Evolutionary conservation across 2,888 invertebrate genomes (phyloP), one percentile per base, ranked within the genome.

Genomic region (Timandra comae): DNA sequence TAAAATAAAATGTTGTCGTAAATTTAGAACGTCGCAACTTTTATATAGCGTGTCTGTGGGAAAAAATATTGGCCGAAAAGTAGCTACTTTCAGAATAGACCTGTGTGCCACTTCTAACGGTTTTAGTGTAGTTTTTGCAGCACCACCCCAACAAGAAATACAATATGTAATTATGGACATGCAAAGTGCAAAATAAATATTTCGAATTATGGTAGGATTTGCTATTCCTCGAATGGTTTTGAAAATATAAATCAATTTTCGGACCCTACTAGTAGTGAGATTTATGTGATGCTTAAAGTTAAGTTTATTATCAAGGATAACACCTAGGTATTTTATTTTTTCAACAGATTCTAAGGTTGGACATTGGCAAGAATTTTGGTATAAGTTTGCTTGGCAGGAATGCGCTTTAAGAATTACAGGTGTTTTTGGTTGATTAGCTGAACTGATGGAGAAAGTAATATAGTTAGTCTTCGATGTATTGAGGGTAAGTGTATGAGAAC

Each of bases 251-350:
- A 29, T 29, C 1, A 33, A 8, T 8, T 25, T 22, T n/a, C 24
- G 23, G 3, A 13, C 13, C 3, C 34, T 24, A 2, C 20, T 3
- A 5, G 12, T 12, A 3, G 23, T 2, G 1, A 21, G 8, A 2
- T 30, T 13, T n/a, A 40, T 33, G n/a, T 40, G 40, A 1, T 19
- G 16, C 2, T 13, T 5, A 26, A 32, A 40, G n/a, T 9, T 27
- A 7, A 39, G 16, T 5, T 26, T 20, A 7, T 19, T 12, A 11
- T 39, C 35, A 5, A 35, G 9, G 1, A 30, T 11, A n/a, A n/a
- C n/a, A n/a, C n/a, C n/a, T n/a, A n/a, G n/a, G n/a, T n/a, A n/a
- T n/a, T n/a, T n/a, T n/a, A 1, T 33, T 20, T 3, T 35, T 33
- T 7, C 32, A 20, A 13, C 33, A 39, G 21, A 33, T 39, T n/a